Evolutionary conservation across 2,888 invertebrate species (phyloP), one percentile per base, ranked within the genome.

Genomic region (Saturnia japonica): DNA sequence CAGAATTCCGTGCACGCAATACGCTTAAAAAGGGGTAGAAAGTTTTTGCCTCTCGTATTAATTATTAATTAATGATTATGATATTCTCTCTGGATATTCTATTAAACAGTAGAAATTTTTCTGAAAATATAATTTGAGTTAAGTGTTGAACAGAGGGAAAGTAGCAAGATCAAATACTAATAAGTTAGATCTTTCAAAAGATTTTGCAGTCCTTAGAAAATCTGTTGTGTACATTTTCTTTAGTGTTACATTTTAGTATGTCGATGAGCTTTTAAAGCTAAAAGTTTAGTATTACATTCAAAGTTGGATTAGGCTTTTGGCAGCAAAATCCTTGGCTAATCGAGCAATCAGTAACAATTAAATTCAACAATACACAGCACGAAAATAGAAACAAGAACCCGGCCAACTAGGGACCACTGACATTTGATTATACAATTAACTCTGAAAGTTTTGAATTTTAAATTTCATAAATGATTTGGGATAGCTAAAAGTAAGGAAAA

Each of bases 401-500:
- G 6, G 25, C 19, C 9, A 67, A 12, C 45, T 67, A n/a, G 67
- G 28, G 16, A 45, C 9, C 43, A 25, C 12, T 43, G 43, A 47
- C 19, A 25, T 45, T 28, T 51, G 34, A 11, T 68, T 68, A 25
- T 68, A 28, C n/a, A 47, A 47, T 68, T 28, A 47, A 45, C 11
- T 40, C 16, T n/a, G 12, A 45, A 45, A 22, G 47, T 68, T 68
- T 28, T 34, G 4, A 25, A 19, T 11, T 28, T 68, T 1, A 71
- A 67, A 72, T 68, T 47, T 54, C 68, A 71, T 62, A 72, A 69
- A 28, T 67, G 40, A 72, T 71, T 67, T 72, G 8, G 67, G 64
- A 70, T 74, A 71, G 69, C 72, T 73, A 70, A 72, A 70, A 68
- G 25, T 57, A 70, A 67, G 57, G 57, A 67, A 70, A 67, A 71